A percentile compares a stretch with the other conserved stretches of the same genome.
Evolutionary conservation across 2,113 vertebrate genomes (phyloP).

Genomic region (Oostethus manadensis): DNA sequence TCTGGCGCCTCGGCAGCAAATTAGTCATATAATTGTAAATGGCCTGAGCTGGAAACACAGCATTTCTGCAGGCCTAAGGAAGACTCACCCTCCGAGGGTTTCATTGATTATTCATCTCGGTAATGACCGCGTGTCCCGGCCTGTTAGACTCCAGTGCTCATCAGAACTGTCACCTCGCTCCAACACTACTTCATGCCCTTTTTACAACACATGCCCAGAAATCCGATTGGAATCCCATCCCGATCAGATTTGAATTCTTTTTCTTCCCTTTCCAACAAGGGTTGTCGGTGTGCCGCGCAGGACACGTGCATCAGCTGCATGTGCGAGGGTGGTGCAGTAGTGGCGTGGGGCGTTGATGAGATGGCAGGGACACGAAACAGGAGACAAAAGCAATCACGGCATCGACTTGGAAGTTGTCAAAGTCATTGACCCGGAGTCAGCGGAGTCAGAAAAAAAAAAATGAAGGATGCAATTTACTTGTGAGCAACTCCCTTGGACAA

Average conservation of each 20-base stretch:
- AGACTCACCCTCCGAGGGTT: slow-evolving; percentile 42
- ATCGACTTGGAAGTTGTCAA: slow-evolving; percentile 5
- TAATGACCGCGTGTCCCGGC: slow-evolving; percentile 52
- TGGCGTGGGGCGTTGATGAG: slow-evolving; percentile 1
- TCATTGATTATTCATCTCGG: slow-evolving; percentile 60
- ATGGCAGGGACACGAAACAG: slow-evolving; percentile 13
- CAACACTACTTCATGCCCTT: slow-evolving; percentile 20
- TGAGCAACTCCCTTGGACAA: not conserved
- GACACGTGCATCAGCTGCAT: not conserved
- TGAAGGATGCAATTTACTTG: slow-evolving; percentile 10
- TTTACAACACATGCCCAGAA: slow-evolving; percentile 9
- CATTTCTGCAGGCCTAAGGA: slow-evolving; percentile 50
- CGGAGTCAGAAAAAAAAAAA: slow-evolving; percentile 6
- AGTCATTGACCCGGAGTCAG: slow-evolving; percentile 16
- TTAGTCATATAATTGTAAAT: slow-evolving; percentile 57
- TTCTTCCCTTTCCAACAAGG: slow-evolving; percentile 1
- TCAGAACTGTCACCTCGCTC: slow-evolving; percentile 14
- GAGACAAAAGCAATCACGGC: slow-evolving; percentile 15
- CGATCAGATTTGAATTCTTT: slow-evolving; percentile 14
- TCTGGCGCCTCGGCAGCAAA: slow-evolving; percentile 47
- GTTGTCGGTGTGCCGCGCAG: slow-evolving; percentile 8
- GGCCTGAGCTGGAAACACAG: slow-evolving; percentile 32
- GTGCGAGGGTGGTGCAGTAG: not conserved
- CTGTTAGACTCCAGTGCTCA: slow-evolving; percentile 35
- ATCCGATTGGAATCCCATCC: not conserved